Evolutionary conservation across 2,797 vertebrate species (phyloP).

Genomic region (Mastacembelus armatus): DNA sequence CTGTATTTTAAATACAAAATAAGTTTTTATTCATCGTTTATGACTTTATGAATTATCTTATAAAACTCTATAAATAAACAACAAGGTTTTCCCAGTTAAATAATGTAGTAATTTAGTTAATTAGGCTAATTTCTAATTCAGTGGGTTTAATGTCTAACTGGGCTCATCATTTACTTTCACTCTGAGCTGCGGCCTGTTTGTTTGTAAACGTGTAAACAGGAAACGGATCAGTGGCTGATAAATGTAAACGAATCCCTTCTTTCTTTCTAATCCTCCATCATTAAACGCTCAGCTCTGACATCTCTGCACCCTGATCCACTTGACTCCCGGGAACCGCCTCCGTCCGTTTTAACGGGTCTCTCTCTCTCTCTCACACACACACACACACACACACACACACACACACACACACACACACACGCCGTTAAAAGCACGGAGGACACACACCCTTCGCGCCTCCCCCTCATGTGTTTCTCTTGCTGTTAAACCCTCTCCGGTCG

Average conservation of each 20-base stretch:
- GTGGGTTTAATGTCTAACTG: too few relatives aligned
- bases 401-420: constrained; percentile 3
- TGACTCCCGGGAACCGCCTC: constrained; percentile 92
- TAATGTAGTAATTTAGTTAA: too few relatives aligned
- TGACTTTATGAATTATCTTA: too few relatives aligned
- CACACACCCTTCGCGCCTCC: constrained; percentile 19
- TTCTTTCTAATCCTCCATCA: constrained; percentile 31
- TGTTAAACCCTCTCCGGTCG: constrained; percentile 80
- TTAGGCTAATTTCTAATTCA: too few relatives aligned
- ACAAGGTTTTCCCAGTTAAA: too few relatives aligned
- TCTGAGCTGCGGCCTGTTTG: too few relatives aligned
- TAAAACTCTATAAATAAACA: too few relatives aligned
- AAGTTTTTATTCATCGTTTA: too few relatives aligned
- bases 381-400: constrained; percentile 9
- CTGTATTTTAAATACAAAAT: too few relatives aligned
- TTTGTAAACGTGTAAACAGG: background rate
- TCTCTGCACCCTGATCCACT: constrained; percentile 86
- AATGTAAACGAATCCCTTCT: constrained; percentile 42
- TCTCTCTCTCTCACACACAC: background rate
- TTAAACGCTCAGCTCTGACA: constrained; percentile 17
- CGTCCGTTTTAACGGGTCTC: constrained; percentile 72
- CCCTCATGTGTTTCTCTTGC: constrained; percentile 72
- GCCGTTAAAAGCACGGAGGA: constrained; percentile 15
- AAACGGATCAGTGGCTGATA: constrained; percentile 36
- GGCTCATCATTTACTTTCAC: too few relatives aligned